Evolutionary conservation across 2,113 vertebrate genomes (phyloP).

Genomic region (Rhabdornis inornatus): DNA sequence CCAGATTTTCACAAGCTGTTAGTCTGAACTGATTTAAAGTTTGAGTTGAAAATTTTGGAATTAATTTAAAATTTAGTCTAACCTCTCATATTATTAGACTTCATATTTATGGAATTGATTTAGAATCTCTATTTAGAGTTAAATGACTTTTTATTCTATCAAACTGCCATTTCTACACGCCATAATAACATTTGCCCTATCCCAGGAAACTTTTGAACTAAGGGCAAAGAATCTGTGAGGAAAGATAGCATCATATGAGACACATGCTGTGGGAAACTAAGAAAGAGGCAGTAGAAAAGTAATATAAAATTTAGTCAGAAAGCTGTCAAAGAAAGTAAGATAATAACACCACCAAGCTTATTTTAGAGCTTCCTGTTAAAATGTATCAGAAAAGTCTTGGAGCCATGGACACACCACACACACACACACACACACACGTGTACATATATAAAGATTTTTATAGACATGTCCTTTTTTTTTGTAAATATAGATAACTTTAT

Average conservation of each 20-base stretch:
- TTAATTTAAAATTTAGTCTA: conserved; percentile 23
- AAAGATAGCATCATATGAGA: not conserved
- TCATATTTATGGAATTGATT: not conserved
- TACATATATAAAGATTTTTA: not conserved
- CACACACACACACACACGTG: not conserved
- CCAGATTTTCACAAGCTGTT: not conserved
- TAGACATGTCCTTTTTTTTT: not conserved
- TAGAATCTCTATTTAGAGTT: not conserved
- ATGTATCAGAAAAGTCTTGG: not conserved
- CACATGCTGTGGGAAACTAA: not conserved
- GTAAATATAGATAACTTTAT: not conserved
- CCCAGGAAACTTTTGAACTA: not conserved
- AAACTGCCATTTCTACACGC: not conserved
- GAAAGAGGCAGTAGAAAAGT: not conserved
- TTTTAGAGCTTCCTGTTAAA: not conserved
- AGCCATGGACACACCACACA: not conserved
- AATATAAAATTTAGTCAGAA: not conserved
- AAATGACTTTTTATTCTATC: conserved; percentile 4
- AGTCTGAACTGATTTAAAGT: not conserved
- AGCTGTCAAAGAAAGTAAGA: not conserved
- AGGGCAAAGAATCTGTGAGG: not conserved
- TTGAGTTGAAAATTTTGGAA: not conserved
- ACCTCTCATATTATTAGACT: not conserved
- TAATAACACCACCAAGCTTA: not conserved
- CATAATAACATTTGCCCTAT: not conserved